Evolutionary conservation across 1,140 invertebrate species (phyloP).

Genomic region (Patella vulgata): DNA sequence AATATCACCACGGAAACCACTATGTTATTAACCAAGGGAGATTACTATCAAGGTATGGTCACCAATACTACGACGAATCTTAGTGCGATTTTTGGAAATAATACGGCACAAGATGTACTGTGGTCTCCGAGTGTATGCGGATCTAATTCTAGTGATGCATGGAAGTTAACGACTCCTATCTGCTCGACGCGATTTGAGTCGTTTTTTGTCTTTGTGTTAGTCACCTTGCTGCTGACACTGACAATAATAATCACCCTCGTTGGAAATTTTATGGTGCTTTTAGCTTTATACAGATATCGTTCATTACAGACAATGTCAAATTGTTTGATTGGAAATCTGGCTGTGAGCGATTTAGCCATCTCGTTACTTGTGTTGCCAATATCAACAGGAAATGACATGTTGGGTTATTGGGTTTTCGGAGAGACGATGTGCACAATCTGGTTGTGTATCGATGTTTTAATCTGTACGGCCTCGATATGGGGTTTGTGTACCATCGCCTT

Average conservation of each 20-base stretch:
- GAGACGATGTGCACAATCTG: slow-evolving; percentile 57
- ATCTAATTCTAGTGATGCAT: slow-evolving; percentile 40
- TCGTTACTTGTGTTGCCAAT: slow-evolving; percentile 65
- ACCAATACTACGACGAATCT: too few species aligned
- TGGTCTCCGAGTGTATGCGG: slow-evolving; percentile 15
- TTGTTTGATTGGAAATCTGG: slow-evolving; percentile 67
- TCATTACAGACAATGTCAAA: slow-evolving; percentile 65
- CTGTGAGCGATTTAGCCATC: slow-evolving; percentile 65
- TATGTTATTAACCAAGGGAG: too few species aligned
- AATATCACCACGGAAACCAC: too few species aligned
- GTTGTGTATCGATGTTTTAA: slow-evolving; percentile 65
- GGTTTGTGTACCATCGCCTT: slow-evolving; percentile 66
- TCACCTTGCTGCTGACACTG: slow-evolving; percentile 49
- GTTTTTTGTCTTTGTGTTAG: slow-evolving; percentile 44
- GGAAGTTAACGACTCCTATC: slow-evolving; percentile 43
- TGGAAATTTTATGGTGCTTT: slow-evolving; percentile 63
- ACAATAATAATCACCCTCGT: slow-evolving; percentile 65
- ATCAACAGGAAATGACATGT: slow-evolving; percentile 59
- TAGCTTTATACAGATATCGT: slow-evolving; percentile 59
- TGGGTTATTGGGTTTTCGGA: slow-evolving; percentile 67
- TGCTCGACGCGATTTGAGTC: slow-evolving; percentile 53
- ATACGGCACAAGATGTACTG: too few species aligned
- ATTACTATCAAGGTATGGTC: too few species aligned
- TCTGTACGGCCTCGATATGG: slow-evolving; percentile 68
- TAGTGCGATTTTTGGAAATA: too few species aligned